Percentiles rank a stretch among this genome's conserved stretches.
phyloP scores from a whole-genome alignment of 2,888 invertebrate species.

The Rugalucina vietnamica region DNA sequence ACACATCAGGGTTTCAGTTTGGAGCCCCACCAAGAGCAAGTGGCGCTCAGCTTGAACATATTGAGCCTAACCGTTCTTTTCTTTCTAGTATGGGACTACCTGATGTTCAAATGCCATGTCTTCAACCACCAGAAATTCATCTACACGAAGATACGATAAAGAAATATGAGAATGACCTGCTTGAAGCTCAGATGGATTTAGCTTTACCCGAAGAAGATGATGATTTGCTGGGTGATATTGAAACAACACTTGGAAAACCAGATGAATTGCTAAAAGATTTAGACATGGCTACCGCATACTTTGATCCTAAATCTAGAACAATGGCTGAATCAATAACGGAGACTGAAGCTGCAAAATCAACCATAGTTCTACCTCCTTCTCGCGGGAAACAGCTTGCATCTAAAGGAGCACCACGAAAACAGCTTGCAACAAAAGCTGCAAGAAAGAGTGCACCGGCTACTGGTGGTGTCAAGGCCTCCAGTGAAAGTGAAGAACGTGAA shows the following conservation, averaged over 20 bases:
- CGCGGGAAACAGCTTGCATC: not conserved
- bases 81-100: no score
- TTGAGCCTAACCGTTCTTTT: no score
- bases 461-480: not conserved
- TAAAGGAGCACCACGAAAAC: slow-evolving; percentile 11
- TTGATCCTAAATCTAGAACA: slow-evolving; percentile 8
- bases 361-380: not conserved
- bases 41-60: no score
- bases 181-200: not conserved
- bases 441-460: slow-evolving; percentile 21
- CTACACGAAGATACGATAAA: not conserved
- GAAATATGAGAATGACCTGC: not conserved
- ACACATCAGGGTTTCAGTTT: not conserved
- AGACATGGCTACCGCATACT: not conserved
- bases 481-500: not conserved
- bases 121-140: not conserved
- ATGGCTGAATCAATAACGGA: not conserved
- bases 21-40: not conserved
- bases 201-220: not conserved
- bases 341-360: not conserved
- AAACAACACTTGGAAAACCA: not conserved
- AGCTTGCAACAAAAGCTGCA: slow-evolving; percentile 32
- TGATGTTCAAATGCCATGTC: no score
- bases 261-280: not conserved
- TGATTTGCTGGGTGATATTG: not conserved